phyloP scores from a whole-genome alignment of 2,888 invertebrate genomes.

The Cephalotes varians region DNA sequence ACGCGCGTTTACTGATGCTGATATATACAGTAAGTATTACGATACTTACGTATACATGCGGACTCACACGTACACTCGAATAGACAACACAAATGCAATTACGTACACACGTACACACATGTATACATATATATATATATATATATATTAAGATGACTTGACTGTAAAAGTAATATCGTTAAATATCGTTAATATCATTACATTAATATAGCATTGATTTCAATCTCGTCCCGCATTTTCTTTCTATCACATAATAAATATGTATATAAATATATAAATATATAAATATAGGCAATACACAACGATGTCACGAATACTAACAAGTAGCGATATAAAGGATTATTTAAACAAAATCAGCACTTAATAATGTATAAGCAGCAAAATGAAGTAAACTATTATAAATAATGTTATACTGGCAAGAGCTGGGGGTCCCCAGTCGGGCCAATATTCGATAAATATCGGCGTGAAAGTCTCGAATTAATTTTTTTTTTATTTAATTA shows the following conservation, averaged over 20 bases:
- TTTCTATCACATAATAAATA: conserved; percentile 35
- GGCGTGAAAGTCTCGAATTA: conserved; percentile 73
- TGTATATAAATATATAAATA: conserved; percentile 45
- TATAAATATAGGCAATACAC: conserved; percentile 52
- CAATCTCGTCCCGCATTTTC: conserved; percentile 23
- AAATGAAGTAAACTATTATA: conserved; percentile 68
- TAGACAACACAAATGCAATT: conserved; percentile 17
- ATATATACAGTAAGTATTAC: conserved; percentile 1
- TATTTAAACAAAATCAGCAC: conserved; percentile 60
- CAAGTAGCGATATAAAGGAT: conserved; percentile 58
- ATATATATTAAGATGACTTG: conserved; percentile 41
- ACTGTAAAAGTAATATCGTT: conserved; percentile 29
- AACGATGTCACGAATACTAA: conserved; percentile 64
- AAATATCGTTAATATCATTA: conserved; percentile 22
- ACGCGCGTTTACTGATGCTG: conserved; percentile 24
- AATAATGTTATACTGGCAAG: conserved; percentile 82
- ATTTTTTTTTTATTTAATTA: conserved; percentile 31
- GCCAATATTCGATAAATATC: conserved; percentile 86
- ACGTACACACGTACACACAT: conserved; percentile 9
- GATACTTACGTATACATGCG: neutral
- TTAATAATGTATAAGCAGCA: conserved; percentile 64
- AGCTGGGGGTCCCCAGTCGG: conserved; percentile 84
- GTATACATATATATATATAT: conserved; percentile 9
- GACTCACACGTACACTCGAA: conserved; percentile 7
- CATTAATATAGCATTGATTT: conserved; percentile 32